These are phyloP conservation scores for Chaetops frenatus DNA, from an alignment of 2,113 vertebrate genomes.

Conservation along the genomic window DNA sequence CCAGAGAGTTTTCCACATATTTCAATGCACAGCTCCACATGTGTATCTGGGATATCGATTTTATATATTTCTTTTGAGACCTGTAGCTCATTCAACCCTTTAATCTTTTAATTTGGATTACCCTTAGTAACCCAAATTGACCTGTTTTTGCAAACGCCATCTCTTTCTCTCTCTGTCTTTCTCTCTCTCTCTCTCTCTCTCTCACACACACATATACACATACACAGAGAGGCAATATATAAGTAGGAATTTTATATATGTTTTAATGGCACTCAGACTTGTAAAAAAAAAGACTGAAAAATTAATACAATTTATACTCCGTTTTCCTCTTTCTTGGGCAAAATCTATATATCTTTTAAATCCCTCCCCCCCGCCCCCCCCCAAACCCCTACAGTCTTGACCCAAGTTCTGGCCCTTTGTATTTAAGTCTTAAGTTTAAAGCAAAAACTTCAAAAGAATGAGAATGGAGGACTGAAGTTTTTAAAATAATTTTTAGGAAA, in stretches of 20 bases:
- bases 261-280: not conserved
- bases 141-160: not conserved
- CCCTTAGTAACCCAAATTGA: not conserved
- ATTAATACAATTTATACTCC: rapidly evolving
- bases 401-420: slow-evolving; percentile 30
- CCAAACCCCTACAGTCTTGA: not conserved
- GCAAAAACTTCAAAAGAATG: slow-evolving; percentile 64
- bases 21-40: not conserved
- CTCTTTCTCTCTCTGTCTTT: too few relatives aligned
- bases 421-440: slow-evolving; percentile 23
- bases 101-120: not conserved
- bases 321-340: not conserved
- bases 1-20: not conserved
- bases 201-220: not conserved
- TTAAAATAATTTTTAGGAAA: slow-evolving; percentile 46
- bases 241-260: not conserved
- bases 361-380: rapidly evolving
- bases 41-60: rapidly evolving
- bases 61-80: not conserved
- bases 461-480: not conserved
- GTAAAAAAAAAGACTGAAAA: not conserved
- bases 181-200: too few relatives aligned
- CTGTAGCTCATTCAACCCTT: not conserved
- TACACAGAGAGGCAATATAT: not conserved
- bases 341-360: not conserved